Conservation (phyloP, 1,140 invertebrate genomes). For the Drosophila parabipectinata region DNA sequence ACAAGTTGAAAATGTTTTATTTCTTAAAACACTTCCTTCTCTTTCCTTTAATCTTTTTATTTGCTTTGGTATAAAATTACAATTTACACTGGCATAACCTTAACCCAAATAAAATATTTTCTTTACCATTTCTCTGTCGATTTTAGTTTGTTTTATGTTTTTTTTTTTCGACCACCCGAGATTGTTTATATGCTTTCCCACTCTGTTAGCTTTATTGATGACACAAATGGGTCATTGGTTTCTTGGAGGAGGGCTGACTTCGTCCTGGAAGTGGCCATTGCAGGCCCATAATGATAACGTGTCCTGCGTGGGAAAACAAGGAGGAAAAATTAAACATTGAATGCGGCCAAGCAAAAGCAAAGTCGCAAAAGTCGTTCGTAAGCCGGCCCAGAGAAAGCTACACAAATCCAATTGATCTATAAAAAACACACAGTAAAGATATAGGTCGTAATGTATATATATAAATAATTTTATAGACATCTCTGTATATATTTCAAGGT, state of each 20-base stretch:
- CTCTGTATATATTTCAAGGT: background rate
- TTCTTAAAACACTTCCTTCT: background rate
- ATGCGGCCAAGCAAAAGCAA: constrained; percentile 7
- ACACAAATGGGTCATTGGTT: constrained; percentile 48
- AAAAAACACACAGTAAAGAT: constrained; percentile 24
- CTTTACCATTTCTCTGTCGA: background rate
- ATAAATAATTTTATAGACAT: background rate
- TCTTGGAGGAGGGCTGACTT: background rate
- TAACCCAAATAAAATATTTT: background rate
- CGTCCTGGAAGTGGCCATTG: background rate
- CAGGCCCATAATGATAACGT: constrained; percentile 15
- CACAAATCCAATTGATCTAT: constrained; percentile 49
- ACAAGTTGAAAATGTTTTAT: too few relatives aligned
- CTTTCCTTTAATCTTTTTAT: background rate
- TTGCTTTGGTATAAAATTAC: constrained; percentile 4
- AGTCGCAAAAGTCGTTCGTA: background rate
- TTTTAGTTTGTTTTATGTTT: background rate
- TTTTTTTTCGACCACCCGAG: background rate
- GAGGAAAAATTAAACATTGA: constrained; percentile 28
- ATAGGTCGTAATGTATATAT: constrained; percentile 5
- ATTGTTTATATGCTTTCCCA: background rate
- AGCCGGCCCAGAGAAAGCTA: background rate
- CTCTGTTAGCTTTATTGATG: constrained; percentile 50
- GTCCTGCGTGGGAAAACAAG: background rate
- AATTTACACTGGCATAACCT: background rate